Percentiles rank a stretch among this genome's conserved stretches.
phyloP scores from a whole-genome alignment of 2,888 invertebrate species.

The Ptilodon capucinus region DNA sequence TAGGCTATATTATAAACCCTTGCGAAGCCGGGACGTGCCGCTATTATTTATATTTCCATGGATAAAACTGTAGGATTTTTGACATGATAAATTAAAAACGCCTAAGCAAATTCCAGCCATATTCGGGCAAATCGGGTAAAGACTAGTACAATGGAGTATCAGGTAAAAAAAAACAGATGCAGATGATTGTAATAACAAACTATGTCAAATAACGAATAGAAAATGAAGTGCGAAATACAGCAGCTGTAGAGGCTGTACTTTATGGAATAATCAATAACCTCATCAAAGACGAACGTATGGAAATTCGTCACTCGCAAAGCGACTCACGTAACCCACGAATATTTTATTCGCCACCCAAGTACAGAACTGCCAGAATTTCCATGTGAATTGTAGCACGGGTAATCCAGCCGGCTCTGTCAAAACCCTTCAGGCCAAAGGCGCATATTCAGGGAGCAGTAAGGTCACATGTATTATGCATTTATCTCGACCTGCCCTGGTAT shows the following conservation, averaged over 20 bases:
- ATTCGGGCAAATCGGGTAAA: no score
- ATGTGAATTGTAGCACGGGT: slow-evolving; percentile 53
- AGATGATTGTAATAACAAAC: no score
- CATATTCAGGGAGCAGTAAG: slow-evolving; percentile 50
- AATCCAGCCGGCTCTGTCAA: slow-evolving; percentile 49
- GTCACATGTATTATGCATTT: slow-evolving; percentile 71
- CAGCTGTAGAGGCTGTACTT: not conserved
- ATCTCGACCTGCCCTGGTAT: slow-evolving; percentile 52
- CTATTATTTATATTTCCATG: no score
- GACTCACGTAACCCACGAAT: slow-evolving; percentile 24
- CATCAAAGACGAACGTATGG: slow-evolving; percentile 38
- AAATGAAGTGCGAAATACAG: not conserved
- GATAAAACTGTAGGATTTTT: no score
- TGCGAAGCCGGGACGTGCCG: no score
- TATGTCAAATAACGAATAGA: not conserved
- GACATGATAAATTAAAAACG: no score
- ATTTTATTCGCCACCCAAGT: slow-evolving; percentile 28
- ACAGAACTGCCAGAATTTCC: slow-evolving; percentile 43
- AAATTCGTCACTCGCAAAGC: slow-evolving; percentile 28
- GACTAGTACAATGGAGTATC: no score
- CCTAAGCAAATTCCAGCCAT: no score
- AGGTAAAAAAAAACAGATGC: no score
- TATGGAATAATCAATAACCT: slow-evolving; percentile 17
- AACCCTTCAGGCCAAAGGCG: slow-evolving; percentile 41
- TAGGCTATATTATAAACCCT: no score